These are phyloP conservation scores for Hyperoodon ampullatus DNA, from an alignment of 2,113 vertebrate genomes.

Conservation along the genomic window DNA sequence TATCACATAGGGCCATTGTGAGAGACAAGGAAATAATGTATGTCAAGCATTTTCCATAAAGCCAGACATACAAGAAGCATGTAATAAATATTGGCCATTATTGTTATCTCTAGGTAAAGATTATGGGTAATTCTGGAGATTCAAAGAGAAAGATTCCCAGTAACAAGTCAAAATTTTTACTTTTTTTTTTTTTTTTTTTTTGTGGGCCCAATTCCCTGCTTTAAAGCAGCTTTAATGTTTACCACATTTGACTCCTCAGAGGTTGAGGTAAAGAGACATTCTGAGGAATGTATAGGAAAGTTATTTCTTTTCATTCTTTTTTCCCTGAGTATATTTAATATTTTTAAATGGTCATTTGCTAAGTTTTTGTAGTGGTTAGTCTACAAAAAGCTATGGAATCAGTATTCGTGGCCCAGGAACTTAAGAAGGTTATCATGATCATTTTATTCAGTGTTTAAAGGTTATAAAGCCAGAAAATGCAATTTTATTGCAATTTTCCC, in stretches of 20 bases:
- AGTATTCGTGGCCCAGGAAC: conserved; percentile 1
- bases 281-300: neutral
- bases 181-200: neutral
- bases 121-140: conserved; percentile 10
- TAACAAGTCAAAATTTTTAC: neutral
- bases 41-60: neutral
- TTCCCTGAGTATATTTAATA: conserved; percentile 36
- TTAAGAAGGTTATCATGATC: conserved; percentile 50
- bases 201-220: neutral
- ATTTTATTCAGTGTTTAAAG: conserved; percentile 50
- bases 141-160: neutral
- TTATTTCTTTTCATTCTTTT: conserved; percentile 27
- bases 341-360: neutral
- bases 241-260: neutral
- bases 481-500: neutral
- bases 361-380: neutral
- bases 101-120: neutral
- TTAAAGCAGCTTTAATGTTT: conserved; percentile 53
- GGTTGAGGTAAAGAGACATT: neutral
- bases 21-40: conserved; percentile 21
- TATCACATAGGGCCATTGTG: neutral
- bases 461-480: conserved; percentile 32
- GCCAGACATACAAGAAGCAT: neutral
- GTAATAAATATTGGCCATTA: neutral
- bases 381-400: conserved; percentile 33